Evolutionary conservation across 2,888 invertebrate genomes (phyloP), one percentile per base, ranked within the genome.

Genomic region (Apamea anceps): DNA sequence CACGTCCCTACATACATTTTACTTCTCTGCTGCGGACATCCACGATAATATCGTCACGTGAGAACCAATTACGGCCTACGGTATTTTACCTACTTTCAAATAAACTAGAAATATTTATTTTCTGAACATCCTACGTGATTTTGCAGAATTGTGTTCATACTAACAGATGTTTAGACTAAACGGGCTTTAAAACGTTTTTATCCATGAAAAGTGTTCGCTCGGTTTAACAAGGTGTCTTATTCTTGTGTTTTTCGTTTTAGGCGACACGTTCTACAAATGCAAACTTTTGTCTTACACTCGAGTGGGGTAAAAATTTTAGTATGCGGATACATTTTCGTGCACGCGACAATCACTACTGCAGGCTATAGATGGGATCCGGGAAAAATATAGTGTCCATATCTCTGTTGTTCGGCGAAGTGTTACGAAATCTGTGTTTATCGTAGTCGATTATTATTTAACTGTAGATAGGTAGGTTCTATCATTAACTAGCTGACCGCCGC

Each of bases 301-400:
- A 60, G 48, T 60, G 12, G 1, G 4, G 21, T 62, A 54, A 2
- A 12, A 18, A 57, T 25, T n/a, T 63, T 25, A 15, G 0, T n/a
- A 7, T 4, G 25, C 3, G 10, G 28, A n/a, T 72, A 57, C 3
- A 51, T 66, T 75, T 83, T 60, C 2, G 21, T 86, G 83, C 63
- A 62, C 72, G 66, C 25, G 25, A 32, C 72, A 75, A 48, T 72
- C 74, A n/a, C 63, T 42, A 71, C 48, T 60, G 67, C 28, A 13
- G 62, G 45, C 68, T 32, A 60, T 63, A 78, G 62, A 70, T 68
- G 74, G 63, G 32, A 72, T 66, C 63, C 8, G 48, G 74, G 72
- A 72, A 86, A 86, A 83, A 86, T 86, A 75, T 86, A 72, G 60
- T 66, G 48, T 78, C 73, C 82, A 67, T 32, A 83, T 87, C 68